Evolutionary conservation across 2,113 vertebrate genomes (phyloP).

Genomic region (Phainopepla nitens): DNA sequence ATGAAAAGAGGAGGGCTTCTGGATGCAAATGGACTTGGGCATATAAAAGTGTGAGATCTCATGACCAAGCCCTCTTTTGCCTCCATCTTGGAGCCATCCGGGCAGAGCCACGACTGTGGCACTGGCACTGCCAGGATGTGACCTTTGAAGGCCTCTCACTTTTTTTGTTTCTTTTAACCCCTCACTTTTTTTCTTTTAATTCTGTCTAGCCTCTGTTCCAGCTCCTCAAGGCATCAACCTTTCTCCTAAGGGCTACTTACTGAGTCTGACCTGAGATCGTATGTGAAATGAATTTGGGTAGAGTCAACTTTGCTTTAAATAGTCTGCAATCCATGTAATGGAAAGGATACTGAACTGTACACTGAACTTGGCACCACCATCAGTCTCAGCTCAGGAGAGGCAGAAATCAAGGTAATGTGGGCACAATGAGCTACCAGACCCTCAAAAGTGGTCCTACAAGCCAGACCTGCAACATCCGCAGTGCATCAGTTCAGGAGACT

Average conservation of each 20-base stretch:
- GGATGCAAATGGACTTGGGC: too few species aligned
- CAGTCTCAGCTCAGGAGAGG: not conserved
- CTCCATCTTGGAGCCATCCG: too few species aligned
- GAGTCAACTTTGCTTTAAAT: not conserved
- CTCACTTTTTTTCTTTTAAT: too few species aligned
- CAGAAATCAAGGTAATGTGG: not conserved
- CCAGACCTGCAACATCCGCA: not conserved
- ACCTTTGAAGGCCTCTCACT: too few species aligned
- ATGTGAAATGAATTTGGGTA: not conserved
- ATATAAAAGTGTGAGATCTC: too few species aligned
- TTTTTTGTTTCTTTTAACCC: too few species aligned
- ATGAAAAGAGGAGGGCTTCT: too few species aligned
- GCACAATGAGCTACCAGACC: not conserved
- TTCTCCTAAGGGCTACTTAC: not conserved
- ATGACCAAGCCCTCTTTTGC: too few species aligned
- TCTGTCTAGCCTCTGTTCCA: too few species aligned
- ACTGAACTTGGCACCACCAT: slow-evolving; percentile 11
- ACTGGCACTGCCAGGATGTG: too few species aligned
- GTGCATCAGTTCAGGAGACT: not conserved
- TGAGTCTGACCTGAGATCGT: slow-evolving; percentile 23
- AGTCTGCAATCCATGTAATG: not conserved
- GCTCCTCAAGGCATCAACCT: not conserved
- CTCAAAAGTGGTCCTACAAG: not conserved
- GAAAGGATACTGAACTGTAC: not conserved
- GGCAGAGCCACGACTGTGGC: too few species aligned